phyloP scores from a whole-genome alignment of 2,888 invertebrate genomes.

The Agelastica alni region DNA sequence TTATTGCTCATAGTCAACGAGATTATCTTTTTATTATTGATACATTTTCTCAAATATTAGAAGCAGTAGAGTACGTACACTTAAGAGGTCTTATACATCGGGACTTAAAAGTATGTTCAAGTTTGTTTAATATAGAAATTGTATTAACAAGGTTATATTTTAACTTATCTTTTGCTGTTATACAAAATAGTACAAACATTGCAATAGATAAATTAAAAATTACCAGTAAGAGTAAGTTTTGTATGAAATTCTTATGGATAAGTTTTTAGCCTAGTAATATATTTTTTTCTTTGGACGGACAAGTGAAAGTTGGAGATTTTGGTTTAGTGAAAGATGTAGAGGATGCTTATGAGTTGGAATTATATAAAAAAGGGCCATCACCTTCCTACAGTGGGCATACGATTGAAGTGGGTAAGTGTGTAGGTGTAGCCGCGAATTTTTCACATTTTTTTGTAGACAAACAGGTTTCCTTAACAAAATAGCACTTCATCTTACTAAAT shows the following conservation, averaged over 20 bases:
- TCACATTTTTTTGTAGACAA: too few relatives aligned
- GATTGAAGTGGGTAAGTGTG: slow-evolving; percentile 64
- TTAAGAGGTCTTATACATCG: slow-evolving; percentile 90
- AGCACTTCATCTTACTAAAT: background rate
- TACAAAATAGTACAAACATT: background rate
- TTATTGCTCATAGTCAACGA: slow-evolving; percentile 64
- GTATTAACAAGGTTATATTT: too few relatives aligned
- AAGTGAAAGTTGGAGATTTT: slow-evolving; percentile 96
- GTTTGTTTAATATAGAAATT: too few relatives aligned
- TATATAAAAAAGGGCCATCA: slow-evolving; percentile 55
- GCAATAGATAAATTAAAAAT: too few relatives aligned
- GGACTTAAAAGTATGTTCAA: slow-evolving; percentile 78
- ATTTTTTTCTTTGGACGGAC: slow-evolving; percentile 88
- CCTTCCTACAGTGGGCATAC: slow-evolving; percentile 58
- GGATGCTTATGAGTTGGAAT: slow-evolving; percentile 57
- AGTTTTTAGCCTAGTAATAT: slow-evolving; percentile 82
- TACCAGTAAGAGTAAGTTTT: too few relatives aligned
- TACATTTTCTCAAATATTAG: slow-evolving; percentile 88
- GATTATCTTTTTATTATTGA: slow-evolving; percentile 61
- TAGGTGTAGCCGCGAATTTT: too few relatives aligned
- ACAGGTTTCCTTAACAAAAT: too few relatives aligned
- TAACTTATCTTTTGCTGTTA: background rate
- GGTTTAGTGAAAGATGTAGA: slow-evolving; percentile 92
- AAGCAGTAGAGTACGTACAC: slow-evolving; percentile 96
- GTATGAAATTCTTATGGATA: too few relatives aligned